A percentile compares a stretch with the other conserved stretches of the same genome.
Evolutionary conservation across 2,113 vertebrate species (phyloP).

Genomic region (Amphiprion ocellaris): DNA sequence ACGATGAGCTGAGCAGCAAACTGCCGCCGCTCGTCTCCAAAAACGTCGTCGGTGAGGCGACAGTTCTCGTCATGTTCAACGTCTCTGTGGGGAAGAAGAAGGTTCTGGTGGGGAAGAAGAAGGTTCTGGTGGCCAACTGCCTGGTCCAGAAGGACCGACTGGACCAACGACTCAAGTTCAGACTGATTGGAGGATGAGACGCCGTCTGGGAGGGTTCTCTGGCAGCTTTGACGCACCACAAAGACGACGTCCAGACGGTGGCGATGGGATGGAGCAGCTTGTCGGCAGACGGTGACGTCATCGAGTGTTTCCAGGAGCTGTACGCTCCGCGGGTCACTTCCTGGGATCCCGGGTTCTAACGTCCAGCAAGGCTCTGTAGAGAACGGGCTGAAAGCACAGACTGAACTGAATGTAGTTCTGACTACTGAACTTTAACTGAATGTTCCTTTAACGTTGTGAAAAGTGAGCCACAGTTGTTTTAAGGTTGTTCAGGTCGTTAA

Average conservation of each 20-base stretch:
- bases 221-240: conserved; percentile 91
- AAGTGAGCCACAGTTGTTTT: too few relatives aligned
- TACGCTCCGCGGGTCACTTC: conserved; percentile 82
- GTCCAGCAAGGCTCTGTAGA: conserved; percentile 1
- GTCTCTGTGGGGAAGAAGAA: conserved; percentile 91
- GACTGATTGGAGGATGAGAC: conserved; percentile 84
- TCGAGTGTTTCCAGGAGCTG: conserved; percentile 90
- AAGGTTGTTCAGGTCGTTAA: too few relatives aligned
- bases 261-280: conserved; percentile 95
- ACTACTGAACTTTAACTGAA: too few relatives aligned
- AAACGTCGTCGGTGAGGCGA: conserved; percentile 89
- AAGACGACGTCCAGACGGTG: conserved; percentile 88
- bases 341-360: conserved; percentile 93
- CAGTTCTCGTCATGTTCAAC: conserved; percentile 88
- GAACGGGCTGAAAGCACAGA: too few relatives aligned
- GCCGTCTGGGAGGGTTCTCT: conserved; percentile 91
- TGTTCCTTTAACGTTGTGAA: too few relatives aligned
- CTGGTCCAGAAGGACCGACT: conserved; percentile 93
- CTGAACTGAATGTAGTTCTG: too few relatives aligned
- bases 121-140: conserved; percentile 92
- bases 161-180: conserved; percentile 89
- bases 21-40: conserved; percentile 81
- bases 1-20: conserved; percentile 87
- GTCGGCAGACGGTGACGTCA: conserved; percentile 88
- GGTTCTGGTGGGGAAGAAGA: conserved; percentile 91